Percentiles rank a stretch among this genome's conserved stretches.
Conservation (phyloP, 2,888 invertebrate genomes). For the Griposia aprilina region DNA sequence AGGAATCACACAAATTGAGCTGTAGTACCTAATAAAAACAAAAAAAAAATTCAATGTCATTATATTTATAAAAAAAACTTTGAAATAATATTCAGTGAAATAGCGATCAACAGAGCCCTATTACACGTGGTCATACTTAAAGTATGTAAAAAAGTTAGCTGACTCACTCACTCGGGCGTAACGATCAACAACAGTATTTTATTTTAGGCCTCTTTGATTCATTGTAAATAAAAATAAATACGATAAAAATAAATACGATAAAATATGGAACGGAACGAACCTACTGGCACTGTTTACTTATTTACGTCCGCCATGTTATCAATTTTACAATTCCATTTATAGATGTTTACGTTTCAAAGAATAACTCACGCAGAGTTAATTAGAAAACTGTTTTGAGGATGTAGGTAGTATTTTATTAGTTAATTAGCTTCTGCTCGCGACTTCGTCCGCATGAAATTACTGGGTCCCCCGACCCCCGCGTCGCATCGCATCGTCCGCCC, state of each 20-base stretch:
- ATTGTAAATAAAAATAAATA: conserved; percentile 58
- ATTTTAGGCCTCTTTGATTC: conserved; percentile 66
- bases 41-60: conserved; percentile 27
- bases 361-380: conserved; percentile 23
- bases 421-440: conserved; percentile 2
- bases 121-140: conserved; percentile 3
- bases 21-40: conserved; percentile 34
- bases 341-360: conserved; percentile 28
- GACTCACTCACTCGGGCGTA: conserved; percentile 72
- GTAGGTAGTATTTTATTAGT: background rate
- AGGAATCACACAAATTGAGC: conserved; percentile 40
- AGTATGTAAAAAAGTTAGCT: conserved; percentile 65
- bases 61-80: conserved; percentile 29
- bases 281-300: conserved; percentile 31
- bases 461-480: no score
- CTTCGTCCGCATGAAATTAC: background rate
- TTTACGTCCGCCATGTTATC: conserved; percentile 41
- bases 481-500: no score
- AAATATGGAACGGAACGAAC: conserved; percentile 16
- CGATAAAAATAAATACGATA: conserved; percentile 56
- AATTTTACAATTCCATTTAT: conserved; percentile 23
- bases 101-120: conserved; percentile 64
- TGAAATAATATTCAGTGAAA: conserved; percentile 36
- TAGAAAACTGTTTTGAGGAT: conserved; percentile 26
- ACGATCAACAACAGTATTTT: conserved; percentile 71